A percentile compares a stretch with the other conserved stretches of the same genome.
phyloP scores from a whole-genome alignment of 92 coral and sea anemone species.

The Siderastrea radians region DNA sequence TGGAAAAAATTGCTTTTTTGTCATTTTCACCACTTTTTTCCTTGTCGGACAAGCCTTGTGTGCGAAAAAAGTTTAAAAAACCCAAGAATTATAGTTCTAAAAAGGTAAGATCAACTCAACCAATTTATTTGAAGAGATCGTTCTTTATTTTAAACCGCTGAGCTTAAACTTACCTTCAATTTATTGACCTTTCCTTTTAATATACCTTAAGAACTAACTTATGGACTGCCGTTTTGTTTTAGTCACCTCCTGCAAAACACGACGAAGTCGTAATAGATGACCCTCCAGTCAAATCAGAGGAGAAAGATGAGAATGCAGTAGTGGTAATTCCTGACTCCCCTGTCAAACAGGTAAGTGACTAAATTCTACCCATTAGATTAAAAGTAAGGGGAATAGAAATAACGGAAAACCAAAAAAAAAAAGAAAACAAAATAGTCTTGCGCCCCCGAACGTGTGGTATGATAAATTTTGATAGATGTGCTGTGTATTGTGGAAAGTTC shows the following conservation, averaged over 20 bases:
- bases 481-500: too few species aligned
- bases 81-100: neutral
- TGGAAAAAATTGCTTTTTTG: too few species aligned
- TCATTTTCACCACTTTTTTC: neutral
- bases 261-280: neutral
- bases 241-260: neutral
- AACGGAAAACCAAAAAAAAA: neutral
- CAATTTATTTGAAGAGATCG: neutral
- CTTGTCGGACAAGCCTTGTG: conserved; percentile 1
- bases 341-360: neutral
- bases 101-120: neutral
- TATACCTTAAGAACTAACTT: neutral
- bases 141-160: neutral
- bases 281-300: neutral
- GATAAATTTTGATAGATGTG: too few species aligned
- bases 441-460: too few species aligned
- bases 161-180: too few species aligned
- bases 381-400: neutral
- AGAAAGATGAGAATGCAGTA: conserved; percentile 11
- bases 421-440: too few species aligned
- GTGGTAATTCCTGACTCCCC: conserved; percentile 1
- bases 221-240: neutral
- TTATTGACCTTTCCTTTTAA: neutral
- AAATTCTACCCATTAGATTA: neutral
- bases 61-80: neutral